Percentiles rank a stretch among this genome's conserved stretches.
Conservation (phyloP, 2,888 invertebrate species). For the Liopterus haemorrhoidalis region DNA sequence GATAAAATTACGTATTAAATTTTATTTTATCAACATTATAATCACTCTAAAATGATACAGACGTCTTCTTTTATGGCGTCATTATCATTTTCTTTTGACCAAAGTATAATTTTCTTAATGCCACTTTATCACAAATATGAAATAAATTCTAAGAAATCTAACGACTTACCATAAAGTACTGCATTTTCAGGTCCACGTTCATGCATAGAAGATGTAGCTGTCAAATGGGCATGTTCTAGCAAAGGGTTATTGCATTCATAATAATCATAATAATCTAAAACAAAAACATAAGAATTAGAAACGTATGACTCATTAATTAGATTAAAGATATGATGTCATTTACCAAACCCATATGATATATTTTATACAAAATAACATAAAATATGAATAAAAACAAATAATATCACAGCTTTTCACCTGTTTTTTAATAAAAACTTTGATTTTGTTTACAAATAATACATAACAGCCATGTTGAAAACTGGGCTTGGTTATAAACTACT, state of each 20-base stretch:
- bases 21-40: too few relatives aligned
- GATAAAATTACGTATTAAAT: too few relatives aligned
- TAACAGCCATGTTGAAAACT: conserved; percentile 21
- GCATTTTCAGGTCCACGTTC: conserved; percentile 84
- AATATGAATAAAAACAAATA: conserved; percentile 3
- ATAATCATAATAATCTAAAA: conserved; percentile 48
- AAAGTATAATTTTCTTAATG: too few relatives aligned
- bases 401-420: not conserved
- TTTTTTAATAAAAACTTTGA: not conserved
- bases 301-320: conserved; percentile 2
- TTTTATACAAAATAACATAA: not conserved
- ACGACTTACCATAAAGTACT: conserved; percentile 76
- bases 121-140: too few relatives aligned
- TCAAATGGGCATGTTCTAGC: conserved; percentile 64
- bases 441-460: conserved; percentile 18
- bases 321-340: not conserved
- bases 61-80: too few relatives aligned
- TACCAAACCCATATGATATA: conserved; percentile 2
- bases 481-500: conserved; percentile 20
- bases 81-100: too few relatives aligned
- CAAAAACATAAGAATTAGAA: too few relatives aligned
- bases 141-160: too few relatives aligned
- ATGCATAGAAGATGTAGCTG: conserved; percentile 72
- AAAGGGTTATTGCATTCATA: conserved; percentile 78
- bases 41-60: too few relatives aligned